These are phyloP conservation scores for Panthera uncia DNA, from an alignment of 2,113 vertebrate species.

Conservation along the genomic window DNA sequence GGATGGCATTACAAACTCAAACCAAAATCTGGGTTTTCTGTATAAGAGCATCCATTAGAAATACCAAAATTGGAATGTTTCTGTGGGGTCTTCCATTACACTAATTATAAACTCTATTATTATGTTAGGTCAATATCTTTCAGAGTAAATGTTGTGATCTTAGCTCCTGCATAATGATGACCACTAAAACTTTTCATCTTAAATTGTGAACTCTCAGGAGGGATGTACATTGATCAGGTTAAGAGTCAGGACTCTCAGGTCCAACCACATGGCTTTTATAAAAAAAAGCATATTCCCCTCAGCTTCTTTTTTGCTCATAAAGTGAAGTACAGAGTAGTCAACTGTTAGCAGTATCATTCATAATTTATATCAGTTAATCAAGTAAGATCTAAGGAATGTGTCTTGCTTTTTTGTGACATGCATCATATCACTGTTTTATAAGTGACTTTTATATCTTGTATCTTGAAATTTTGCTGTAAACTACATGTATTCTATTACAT, in stretches of 20 bases:
- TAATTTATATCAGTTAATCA: background rate
- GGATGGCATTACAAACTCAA: background rate
- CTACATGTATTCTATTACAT: background rate
- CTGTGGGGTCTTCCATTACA: background rate
- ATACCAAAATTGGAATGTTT: constrained; percentile 11
- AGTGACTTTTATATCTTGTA: background rate
- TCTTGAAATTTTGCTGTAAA: constrained; percentile 23
- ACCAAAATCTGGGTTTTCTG: background rate
- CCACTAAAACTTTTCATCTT: background rate
- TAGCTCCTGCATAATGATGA: background rate
- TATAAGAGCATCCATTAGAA: background rate
- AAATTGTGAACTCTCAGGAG: background rate
- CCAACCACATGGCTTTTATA: background rate
- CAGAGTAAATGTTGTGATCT: background rate
- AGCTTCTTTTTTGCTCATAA: background rate
- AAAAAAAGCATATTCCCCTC: background rate
- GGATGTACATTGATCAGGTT: background rate
- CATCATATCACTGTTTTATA: background rate
- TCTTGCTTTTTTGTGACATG: background rate
- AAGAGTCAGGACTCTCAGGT: background rate
- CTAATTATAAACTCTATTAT: background rate
- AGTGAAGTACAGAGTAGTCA: background rate
- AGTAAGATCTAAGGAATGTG: background rate
- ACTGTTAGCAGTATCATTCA: background rate
- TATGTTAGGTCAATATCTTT: background rate